phyloP scores from a whole-genome alignment of 2,797 vertebrate species.

The Phataginus tetradactyla region DNA sequence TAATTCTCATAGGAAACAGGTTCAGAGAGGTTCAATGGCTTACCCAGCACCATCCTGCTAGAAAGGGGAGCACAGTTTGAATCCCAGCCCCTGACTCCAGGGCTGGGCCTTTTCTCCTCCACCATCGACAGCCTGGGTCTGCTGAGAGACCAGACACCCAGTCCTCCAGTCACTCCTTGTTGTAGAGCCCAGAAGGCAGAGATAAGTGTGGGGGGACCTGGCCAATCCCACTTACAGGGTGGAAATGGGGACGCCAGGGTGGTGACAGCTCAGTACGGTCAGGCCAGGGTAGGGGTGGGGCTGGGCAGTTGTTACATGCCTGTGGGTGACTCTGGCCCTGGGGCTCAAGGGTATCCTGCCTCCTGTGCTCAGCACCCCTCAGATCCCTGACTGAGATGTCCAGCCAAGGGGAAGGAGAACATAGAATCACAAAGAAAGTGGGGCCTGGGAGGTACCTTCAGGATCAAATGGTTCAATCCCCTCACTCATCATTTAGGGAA shows the following conservation, averaged over 20 bases:
- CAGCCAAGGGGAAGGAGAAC: neutral
- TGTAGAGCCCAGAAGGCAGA: neutral
- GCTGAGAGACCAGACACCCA: neutral
- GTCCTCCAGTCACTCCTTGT: neutral
- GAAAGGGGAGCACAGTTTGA: neutral
- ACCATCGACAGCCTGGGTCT: neutral
- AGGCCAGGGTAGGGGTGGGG: accelerated
- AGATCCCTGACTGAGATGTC: neutral
- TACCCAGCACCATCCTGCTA: neutral
- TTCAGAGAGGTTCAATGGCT: neutral
- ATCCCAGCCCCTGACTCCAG: neutral
- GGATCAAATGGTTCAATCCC: neutral
- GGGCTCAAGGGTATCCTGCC: neutral
- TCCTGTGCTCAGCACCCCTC: neutral
- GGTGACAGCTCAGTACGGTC: neutral
- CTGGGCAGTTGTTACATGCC: accelerated
- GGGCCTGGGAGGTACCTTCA: neutral
- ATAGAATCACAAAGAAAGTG: neutral
- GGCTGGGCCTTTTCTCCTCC: neutral
- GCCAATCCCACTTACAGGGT: neutral
- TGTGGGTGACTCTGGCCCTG: neutral
- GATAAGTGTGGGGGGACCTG: neutral
- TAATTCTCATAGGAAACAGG: neutral
- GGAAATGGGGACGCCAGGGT: neutral
- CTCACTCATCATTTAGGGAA: neutral